Evolutionary conservation across 2,113 vertebrate species (phyloP).

Genomic region (Entosphenus tridentatus): DNA sequence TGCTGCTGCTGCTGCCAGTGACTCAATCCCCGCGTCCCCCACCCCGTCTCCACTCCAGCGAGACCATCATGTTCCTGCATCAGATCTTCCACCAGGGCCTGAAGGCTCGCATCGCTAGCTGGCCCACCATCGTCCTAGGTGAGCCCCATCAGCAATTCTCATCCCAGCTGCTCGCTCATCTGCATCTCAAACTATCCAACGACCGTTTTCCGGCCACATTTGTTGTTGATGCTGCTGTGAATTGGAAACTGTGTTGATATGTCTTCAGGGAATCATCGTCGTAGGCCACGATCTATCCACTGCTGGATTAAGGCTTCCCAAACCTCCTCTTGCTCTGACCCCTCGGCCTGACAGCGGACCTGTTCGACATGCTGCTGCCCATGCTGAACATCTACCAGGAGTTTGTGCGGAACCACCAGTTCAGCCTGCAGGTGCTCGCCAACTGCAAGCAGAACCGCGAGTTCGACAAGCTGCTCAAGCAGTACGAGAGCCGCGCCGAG

Average conservation of each 20-base stretch:
- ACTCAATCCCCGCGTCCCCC: background rate
- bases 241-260: no score
- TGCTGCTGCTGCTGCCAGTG: no score
- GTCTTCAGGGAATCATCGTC: no score
- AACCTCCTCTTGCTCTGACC: no score
- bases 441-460: constrained; percentile 98
- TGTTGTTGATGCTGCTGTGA: no score
- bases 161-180: background rate
- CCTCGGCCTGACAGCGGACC: constrained; percentile 35
- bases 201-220: no score
- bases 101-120: constrained; percentile 89
- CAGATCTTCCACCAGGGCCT: constrained; percentile 98
- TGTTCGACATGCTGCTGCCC: constrained; percentile 92
- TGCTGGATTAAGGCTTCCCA: no score
- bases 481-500: constrained; percentile 80
- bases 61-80: constrained; percentile 98
- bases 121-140: constrained; percentile 95
- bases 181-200: no score
- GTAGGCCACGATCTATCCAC: no score
- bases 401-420: constrained; percentile 95
- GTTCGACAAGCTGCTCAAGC: constrained; percentile 95
- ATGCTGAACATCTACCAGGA: constrained; percentile 99
- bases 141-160: constrained; percentile 16
- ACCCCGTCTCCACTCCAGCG: constrained; percentile 27
- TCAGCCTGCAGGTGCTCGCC: constrained; percentile 85